Evolutionary conservation across 2,113 vertebrate genomes (phyloP), one percentile per base, ranked within the genome.

Genomic region (Epinephelus lanceolatus): DNA sequence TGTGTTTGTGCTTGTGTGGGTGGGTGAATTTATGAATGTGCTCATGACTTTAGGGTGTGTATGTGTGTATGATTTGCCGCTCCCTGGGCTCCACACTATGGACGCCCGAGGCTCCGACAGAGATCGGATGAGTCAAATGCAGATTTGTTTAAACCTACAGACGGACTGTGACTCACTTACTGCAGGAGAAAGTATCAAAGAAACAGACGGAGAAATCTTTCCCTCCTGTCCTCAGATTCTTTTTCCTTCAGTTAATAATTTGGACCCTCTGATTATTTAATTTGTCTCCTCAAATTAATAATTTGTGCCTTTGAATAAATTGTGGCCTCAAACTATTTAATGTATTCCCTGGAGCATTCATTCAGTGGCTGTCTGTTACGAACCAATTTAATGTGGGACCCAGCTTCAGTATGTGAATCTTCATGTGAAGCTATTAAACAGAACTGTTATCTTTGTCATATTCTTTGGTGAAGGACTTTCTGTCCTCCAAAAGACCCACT

Each of bases 281-380:
- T 79, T 55, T 63, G 18, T 55, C 33, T 47, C 12, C 5, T 45
- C 5, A 33, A 63, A 70, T 63, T 5, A 69, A 75, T 59, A 75
- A 71, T 71, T 52, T 15, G 49, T 10, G 21, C 3, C 13, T 74
- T 2, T 69, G 59, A 65, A 12, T 79, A 56, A 60, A 57, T 37
- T 8, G 18, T 12, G 0, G 0, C 70, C 40, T 53, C 23, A 69
- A 42, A 74, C 53, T 13, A 12, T 7, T 63, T 7, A 18, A 62
- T 74, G 37, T 2, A 0, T n/a, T 57, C 49, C 71, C 17, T 47
- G 1, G 19, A 27, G 30, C 42, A 0, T 15, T 45, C 13, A 6
- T 4, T 1, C 45, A 1, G 42, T 3, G 2, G 10, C 10, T 1
- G 6, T 12, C 13, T 14, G 33, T 21, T 57, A 45, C 3, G 19